Evolutionary conservation across 1,140 invertebrate species (phyloP), one percentile per base, ranked within the genome.

Genomic region (Lepidurus arcticus): DNA sequence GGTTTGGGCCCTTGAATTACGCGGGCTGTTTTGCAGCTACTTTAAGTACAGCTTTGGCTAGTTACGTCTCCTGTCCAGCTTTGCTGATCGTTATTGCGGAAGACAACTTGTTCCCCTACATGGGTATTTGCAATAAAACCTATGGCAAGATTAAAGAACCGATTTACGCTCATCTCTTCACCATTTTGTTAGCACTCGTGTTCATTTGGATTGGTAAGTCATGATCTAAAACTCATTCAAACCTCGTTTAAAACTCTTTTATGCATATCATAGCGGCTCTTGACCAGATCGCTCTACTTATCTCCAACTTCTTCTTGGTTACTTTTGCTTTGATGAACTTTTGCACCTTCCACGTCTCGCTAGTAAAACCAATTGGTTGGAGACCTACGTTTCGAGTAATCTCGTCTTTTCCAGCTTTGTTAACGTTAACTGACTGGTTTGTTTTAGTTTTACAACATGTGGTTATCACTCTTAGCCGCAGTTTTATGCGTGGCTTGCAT

Each of bases 241-340:
- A 34, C 4, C 16, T 44, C 24, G 24, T 13, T 47, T 26, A 21
- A 76, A 13, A 76, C 11, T 43, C 24, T 11, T 9, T 75, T 16
- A 65, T 16, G 16, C 8, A 65, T 65, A n/a, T 77, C 34, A 42
- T 86, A 93, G 92, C 91, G 47, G 89, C 95, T 83, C 85, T 96
- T 77, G 98, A 99, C 85, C 88, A 90, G 4, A 97, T 98, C 81
- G 96, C 96, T 26, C 94, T 94, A 1, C 86, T 98, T 75, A 97
- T 98, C 80, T 97, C 96, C 21, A 98, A 96, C 84, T 98, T 98
- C 85, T 98, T 98, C 85, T 87, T 98, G 83, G 96, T 96, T 26
- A 93, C 95, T 5, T 98, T 98, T 83, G 94, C 95, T 26, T 89
- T 98, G 44, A 97, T 98, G 82, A 98, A 98, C 86, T 98, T 97